Conservation (phyloP, 2,113 vertebrate genomes). For the Pseudonaja textilis region DNA sequence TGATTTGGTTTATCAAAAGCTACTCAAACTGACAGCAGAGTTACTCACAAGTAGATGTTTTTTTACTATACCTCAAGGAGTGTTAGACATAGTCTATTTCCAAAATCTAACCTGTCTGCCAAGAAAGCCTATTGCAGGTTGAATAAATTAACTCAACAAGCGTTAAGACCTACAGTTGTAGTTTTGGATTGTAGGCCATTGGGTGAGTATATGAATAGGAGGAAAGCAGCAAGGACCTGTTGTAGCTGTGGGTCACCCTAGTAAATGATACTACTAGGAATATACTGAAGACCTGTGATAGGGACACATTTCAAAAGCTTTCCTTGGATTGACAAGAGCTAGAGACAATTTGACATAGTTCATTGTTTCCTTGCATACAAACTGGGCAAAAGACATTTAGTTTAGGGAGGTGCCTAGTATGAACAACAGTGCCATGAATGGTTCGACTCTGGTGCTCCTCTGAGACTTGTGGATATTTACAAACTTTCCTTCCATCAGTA, state of each 20-base stretch:
- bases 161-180: no score
- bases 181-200: background rate
- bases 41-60: constrained; percentile 65
- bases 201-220: background rate
- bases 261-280: background rate
- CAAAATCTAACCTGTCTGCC: background rate
- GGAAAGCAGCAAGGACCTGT: background rate
- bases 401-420: background rate
- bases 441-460: background rate
- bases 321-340: background rate
- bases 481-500: background rate
- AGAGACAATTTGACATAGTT: background rate
- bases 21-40: constrained; percentile 72
- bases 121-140: background rate
- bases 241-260: background rate
- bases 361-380: background rate
- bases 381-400: background rate
- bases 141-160: background rate
- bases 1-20: constrained; percentile 77
- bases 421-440: background rate
- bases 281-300: background rate
- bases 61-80: constrained; percentile 56
- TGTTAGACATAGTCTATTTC: background rate
- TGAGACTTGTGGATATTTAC: background rate
- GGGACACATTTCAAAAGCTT: background rate